Evolutionary conservation across 2,888 invertebrate genomes (phyloP).

Genomic region (Cephus spinipes): DNA sequence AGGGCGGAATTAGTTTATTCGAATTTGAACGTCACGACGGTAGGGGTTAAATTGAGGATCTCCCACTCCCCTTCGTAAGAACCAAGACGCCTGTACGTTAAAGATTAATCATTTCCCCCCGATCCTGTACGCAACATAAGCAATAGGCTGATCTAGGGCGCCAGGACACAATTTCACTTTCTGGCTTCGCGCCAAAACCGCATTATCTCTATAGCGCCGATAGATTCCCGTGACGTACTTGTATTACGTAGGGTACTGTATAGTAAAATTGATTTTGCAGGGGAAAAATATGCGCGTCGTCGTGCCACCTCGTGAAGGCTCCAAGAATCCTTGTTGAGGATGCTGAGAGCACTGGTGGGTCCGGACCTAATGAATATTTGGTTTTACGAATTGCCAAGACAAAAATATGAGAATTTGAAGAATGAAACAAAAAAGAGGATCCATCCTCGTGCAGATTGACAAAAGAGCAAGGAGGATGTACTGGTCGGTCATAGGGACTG

Average conservation of each 20-base stretch:
- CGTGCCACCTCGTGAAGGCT: not conserved
- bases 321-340: not conserved
- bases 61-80: not conserved
- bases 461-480: not conserved
- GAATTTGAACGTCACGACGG: not conserved
- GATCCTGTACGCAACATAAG: not conserved
- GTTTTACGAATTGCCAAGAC: not conserved
- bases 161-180: conserved; percentile 54
- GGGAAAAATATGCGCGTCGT: conserved; percentile 10
- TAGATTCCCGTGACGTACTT: conserved; percentile 28
- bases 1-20: not conserved
- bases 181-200: conserved; percentile 59
- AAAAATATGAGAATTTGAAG: not conserved
- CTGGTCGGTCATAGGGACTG: not conserved
- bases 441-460: not conserved
- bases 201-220: conserved; percentile 51
- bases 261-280: conserved; percentile 34
- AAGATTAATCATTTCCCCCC: conserved; percentile 4
- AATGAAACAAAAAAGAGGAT: not conserved
- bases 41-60: not conserved
- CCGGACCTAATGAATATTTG: not conserved
- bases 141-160: conserved; percentile 38
- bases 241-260: not conserved
- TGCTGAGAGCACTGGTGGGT: not conserved
- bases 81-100: not conserved